Conservation (phyloP, 2,888 invertebrate species). For the Eilema sororculum region DNA sequence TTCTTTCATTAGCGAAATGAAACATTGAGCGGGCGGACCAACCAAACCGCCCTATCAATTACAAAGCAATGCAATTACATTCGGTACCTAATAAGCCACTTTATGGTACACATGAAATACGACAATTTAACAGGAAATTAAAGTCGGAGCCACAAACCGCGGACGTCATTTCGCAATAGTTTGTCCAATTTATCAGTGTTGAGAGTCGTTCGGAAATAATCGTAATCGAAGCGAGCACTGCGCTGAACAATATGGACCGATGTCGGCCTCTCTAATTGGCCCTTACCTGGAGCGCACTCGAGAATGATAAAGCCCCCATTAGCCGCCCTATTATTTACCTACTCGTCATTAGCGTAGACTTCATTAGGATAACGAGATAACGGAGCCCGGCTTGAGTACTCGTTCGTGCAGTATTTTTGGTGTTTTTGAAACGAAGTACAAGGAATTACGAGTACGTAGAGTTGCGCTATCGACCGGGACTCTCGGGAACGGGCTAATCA, state of each 20-base stretch:
- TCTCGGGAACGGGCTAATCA: slow-evolving; percentile 72
- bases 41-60: slow-evolving; percentile 53
- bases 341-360: slow-evolving; percentile 87
- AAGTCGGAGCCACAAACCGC: slow-evolving; percentile 75
- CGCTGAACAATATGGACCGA: slow-evolving; percentile 86
- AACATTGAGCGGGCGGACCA: slow-evolving; percentile 45
- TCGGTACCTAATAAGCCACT: slow-evolving; percentile 54
- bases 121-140: slow-evolving; percentile 78
- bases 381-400: slow-evolving; percentile 78
- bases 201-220: slow-evolving; percentile 84
- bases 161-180: slow-evolving; percentile 84
- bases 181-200: slow-evolving; percentile 86
- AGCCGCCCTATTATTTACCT: slow-evolving; percentile 88
- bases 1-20: slow-evolving; percentile 57
- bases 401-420: slow-evolving; percentile 75
- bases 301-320: slow-evolving; percentile 88
- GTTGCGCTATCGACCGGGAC: slow-evolving; percentile 58
- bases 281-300: slow-evolving; percentile 87
- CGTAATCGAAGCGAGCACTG: slow-evolving; percentile 84
- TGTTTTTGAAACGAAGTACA: slow-evolving; percentile 75
- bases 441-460: slow-evolving; percentile 60
- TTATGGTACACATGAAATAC: slow-evolving; percentile 58
- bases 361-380: slow-evolving; percentile 88
- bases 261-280: slow-evolving; percentile 86
- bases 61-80: slow-evolving; percentile 56